Conservation (phyloP, 2,888 invertebrate genomes). For the Nemurella pictetii region DNA sequence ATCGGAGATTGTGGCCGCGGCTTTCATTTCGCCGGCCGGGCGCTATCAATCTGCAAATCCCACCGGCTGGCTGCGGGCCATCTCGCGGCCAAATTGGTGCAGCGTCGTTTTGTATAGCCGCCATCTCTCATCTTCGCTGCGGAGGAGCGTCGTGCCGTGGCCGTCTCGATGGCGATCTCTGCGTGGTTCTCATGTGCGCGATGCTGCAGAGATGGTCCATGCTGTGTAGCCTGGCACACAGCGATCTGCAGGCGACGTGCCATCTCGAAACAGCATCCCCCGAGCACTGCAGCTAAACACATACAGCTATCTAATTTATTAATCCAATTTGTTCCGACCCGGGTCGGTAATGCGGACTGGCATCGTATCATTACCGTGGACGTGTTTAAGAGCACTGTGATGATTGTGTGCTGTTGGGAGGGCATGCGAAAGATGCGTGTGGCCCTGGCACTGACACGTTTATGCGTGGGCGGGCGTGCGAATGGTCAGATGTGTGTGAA, state of each 20-base stretch:
- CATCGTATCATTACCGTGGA: background rate
- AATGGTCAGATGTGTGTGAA: background rate
- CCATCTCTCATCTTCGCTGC: background rate
- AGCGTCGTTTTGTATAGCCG: background rate
- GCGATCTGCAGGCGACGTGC: background rate
- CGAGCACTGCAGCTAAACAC: background rate
- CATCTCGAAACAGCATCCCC: background rate
- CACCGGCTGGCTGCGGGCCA: background rate
- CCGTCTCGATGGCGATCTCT: too few species aligned
- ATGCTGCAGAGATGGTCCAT: too few species aligned
- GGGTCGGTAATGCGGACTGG: background rate
- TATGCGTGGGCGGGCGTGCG: background rate
- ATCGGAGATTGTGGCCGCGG: background rate
- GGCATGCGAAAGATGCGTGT: background rate
- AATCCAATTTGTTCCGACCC: background rate
- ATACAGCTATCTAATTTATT: constrained; percentile 1
- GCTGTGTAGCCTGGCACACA: too few species aligned
- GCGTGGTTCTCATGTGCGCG: too few species aligned
- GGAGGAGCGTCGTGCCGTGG: background rate
- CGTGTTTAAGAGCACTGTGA: too few species aligned
- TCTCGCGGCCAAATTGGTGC: background rate
- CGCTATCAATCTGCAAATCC: background rate
- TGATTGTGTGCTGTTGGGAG: background rate
- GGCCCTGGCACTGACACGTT: background rate
- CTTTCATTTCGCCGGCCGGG: background rate